Percentiles rank a stretch among this genome's conserved stretches.
Evolutionary conservation across 2,113 vertebrate species (phyloP).

Genomic region (Craseonycteris thonglongyai): DNA sequence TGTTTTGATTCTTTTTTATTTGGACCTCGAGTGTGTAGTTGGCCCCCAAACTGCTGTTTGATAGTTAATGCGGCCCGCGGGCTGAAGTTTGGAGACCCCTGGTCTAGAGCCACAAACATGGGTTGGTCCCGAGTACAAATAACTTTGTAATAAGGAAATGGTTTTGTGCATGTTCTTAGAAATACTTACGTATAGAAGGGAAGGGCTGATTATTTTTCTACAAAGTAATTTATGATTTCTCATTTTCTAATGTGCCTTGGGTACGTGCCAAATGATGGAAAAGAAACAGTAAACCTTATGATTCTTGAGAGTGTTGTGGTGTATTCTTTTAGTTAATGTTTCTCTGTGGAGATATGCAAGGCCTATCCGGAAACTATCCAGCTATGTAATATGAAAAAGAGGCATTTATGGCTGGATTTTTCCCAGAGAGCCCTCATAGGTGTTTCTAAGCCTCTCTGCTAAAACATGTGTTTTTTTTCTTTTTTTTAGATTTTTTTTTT

Average conservation of each 20-base stretch:
- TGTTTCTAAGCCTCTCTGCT: neutral
- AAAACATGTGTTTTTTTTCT: no score
- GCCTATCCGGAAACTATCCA: no score
- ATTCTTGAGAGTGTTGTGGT: conserved; percentile 53
- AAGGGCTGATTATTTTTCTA: conserved; percentile 82
- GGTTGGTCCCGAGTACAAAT: conserved; percentile 30
- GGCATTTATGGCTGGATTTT: no score
- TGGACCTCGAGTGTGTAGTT: no score
- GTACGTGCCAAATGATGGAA: conserved; percentile 84
- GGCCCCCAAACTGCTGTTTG: no score
- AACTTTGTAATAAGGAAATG: conserved; percentile 65
- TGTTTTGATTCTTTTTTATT: no score
- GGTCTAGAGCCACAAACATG: conserved; percentile 57
- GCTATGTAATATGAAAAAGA: no score
- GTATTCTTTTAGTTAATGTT: neutral
- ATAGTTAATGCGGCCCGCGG: no score
- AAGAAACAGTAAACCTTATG: conserved; percentile 78
- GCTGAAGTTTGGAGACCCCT: no score
- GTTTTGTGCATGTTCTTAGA: conserved; percentile 36
- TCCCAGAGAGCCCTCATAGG: no score
- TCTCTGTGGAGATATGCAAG: neutral
- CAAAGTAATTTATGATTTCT: conserved; percentile 79
- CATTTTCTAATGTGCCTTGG: conserved; percentile 85
- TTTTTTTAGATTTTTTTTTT: no score
- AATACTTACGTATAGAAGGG: conserved; percentile 56